Base-by-base conservation (phyloP, 2,888 invertebrate species). In the Folsomia manolachei region DNA sequence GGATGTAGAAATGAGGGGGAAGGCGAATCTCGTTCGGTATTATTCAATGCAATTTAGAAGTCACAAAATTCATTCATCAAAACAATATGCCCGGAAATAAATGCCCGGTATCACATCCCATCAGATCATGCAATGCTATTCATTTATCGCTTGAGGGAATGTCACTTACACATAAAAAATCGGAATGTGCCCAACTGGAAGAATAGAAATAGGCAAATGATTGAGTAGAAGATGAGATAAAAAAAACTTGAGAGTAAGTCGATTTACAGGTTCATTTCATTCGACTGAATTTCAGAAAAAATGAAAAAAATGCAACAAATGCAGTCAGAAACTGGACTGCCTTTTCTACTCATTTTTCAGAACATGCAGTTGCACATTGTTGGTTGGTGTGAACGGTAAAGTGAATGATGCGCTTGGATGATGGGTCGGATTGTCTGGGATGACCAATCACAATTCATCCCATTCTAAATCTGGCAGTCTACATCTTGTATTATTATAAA, bases 401-500 rank as follows among this genome's bases (percentile, higher is more conserved):
- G 71, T 71, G 71, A 71, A 68, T 67, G 71, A 71, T 63, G 67
- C 63, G 39, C 68, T 63, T 24, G 26, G 24, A 26, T 68, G 71
- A 66, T 71, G 66, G 66, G 19, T 39, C 23, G 69, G 62, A 69
- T 71, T 66, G 66, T 66, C 56, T 61, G 66, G 71, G 66, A 71
- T 71, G 71, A 66, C 67, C 71, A n/a, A 71, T 71, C 71, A 71
- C 71, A 71, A 66, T 66, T 71, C 71, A 71, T 71, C 66, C 71
- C 27, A 39, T 39, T n/a, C 39, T 39, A 39, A 39, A 39, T 39
- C 39, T 39, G 39, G 39, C 39, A 39, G 39, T 4, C 4, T 39
- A 39, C 39, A 39, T 39, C 7, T 39, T 39, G 39, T 39, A 39
- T 39, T 39, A 39, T 39, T 39, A 39, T 39, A 39, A 39, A 39